Evolutionary conservation across 2,113 vertebrate species (phyloP), one percentile per base, ranked within the genome.

Genomic region (Acrocephalus arundinaceus): DNA sequence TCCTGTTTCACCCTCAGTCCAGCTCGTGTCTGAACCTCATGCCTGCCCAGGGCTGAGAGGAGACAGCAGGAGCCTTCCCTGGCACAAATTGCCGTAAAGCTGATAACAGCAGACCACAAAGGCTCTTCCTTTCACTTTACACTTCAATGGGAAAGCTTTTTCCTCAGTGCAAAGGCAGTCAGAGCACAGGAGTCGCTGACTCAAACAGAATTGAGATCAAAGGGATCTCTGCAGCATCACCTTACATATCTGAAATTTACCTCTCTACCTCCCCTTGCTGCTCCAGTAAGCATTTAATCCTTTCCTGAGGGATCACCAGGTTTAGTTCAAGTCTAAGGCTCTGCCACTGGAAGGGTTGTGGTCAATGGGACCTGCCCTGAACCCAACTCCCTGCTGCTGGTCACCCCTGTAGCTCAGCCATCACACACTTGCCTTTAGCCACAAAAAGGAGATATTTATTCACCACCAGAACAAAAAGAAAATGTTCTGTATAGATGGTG

Each of bases 1-100:
- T 70, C 51, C 49, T 39, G 11, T 77, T 39, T 49, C 31, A 9
- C 27, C 63, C 41, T 5, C 11, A 46, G 35, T 61, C 61, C 1
- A 1, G 81, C 73, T 77, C 8, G 0, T 45, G 39, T 35, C 58
- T 49, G 45, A 73, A 2, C 48, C 57, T 52, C 39, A 35, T 0
- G 0, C n/a, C 27, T 39, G 52, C 45, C 33, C 76, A 55, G 39
- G 31, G 37, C 37, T 51, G 86, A n/a, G 57, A 35, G 18, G 51
- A 54, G n/a, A 49, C 22, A 39, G 52, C 12, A 11, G 62, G 63
- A 91, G 28, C 48, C 31, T 57, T 45, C 15, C 63, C 14, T 72
- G 28, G 21, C 35, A 57, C 52, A 33, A 35, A 33, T 45, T 43
- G 19, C 62, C 15, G 15, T n/a, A 59, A 55, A 83, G 43, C 23